Percentiles rank a stretch among this genome's conserved stretches.
Evolutionary conservation across 35 echinoderm and acorn worm species (phyloP).

Genomic region (Amphiura filiformis): DNA sequence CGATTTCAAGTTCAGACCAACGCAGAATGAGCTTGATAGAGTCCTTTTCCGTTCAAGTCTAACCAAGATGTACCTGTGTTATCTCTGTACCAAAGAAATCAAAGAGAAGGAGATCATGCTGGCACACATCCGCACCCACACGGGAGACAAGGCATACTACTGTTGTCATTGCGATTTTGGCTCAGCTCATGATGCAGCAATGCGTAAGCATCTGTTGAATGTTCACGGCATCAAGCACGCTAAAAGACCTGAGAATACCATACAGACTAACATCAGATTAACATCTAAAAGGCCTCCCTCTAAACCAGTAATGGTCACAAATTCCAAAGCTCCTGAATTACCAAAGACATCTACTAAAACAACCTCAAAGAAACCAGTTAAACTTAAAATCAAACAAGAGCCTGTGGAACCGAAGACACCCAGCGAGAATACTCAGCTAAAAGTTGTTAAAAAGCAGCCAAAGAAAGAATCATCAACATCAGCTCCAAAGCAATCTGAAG

Average conservation of each 20-base stretch:
- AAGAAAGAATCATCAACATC: not conserved
- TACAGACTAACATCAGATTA: not conserved
- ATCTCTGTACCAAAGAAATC: not conserved
- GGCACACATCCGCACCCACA: not conserved
- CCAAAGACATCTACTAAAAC: not conserved
- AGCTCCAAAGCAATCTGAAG: not conserved
- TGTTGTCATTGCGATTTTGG: not conserved
- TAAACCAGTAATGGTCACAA: not conserved
- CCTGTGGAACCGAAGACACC: not conserved
- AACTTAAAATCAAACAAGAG: not conserved
- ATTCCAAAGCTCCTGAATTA: not conserved
- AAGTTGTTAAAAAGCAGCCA: not conserved
- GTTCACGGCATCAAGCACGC: not conserved
- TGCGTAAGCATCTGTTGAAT: not conserved
- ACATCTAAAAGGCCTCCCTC: not conserved
- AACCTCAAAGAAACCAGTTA: not conserved
- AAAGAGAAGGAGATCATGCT: conserved; percentile 1
- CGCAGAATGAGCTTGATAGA: not conserved
- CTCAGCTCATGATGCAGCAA: not conserved
- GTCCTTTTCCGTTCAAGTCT: not conserved
- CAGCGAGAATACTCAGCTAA: not conserved
- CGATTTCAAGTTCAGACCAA: not conserved
- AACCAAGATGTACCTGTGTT: not conserved
- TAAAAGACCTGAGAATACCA: not conserved
- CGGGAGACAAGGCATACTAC: not conserved